Base-by-base conservation (phyloP, 2,113 vertebrate genomes). In the Turnix velox region DNA sequence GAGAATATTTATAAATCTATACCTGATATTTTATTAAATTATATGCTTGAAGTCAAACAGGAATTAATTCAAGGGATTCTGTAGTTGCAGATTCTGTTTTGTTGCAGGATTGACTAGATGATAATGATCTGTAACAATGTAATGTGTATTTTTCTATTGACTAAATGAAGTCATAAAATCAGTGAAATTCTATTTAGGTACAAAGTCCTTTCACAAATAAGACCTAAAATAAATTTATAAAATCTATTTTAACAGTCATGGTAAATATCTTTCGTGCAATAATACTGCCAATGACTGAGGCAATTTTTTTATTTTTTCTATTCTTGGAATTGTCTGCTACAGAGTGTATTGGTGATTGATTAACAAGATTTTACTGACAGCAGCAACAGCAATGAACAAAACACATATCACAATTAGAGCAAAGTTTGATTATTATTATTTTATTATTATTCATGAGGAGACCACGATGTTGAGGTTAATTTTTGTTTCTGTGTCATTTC, bases 1-100 rank as follows among this genome's bases (percentile, higher is more conserved):
- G 68, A 84, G 90, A 96, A 75, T 88, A 92, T 88, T 94, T 87
- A 81, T 86, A 84, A 88, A 94, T 74, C 85, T 86, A 33, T 59
- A 77, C 65, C 73, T 28, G 84, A 93, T 90, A 85, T 95, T 80
- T 86, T 85, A 85, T 90, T 86, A 77, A 93, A 71, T 0, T 0
- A 74, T 80, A 54, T 71, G 30, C 48, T 76, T 69, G 78, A 66
- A 8, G 33, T 80, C 46, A 94, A 88, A 28, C 17, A 88, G 49
- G 27, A 90, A 76, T 80, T 79, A 79, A 88, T 83, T 83, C 63
- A 90, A 77, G 24, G 18, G 18, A 46, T 95, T 88, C 51, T 93
- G 14, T 59, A 49, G 33, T 25, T 25, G 14, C 55, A 49, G 33
- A 23, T 25, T 54, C 1, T 54, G 13, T 62, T 92, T 81, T 87